Percentiles rank a stretch among this genome's conserved stretches.
These are phyloP conservation scores for Campoletis sonorensis DNA, from an alignment of 1,140 invertebrate genomes.

Conservation along the genomic window DNA sequence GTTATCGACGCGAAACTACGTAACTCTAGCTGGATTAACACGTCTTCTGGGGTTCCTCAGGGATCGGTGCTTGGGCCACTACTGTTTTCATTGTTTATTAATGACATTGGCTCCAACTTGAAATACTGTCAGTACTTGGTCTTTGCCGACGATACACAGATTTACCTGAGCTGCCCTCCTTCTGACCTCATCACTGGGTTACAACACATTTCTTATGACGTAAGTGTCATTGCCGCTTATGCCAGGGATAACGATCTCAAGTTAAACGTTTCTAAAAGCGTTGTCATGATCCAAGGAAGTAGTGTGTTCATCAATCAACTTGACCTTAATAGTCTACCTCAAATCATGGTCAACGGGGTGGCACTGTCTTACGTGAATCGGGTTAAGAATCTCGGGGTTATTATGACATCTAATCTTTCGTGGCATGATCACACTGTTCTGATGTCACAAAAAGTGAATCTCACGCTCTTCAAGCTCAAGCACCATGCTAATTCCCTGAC, in stretches of 20 bases:
- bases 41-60: conserved; percentile 11
- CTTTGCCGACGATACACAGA: conserved; percentile 32
- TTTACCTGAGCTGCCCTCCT: conserved; percentile 12
- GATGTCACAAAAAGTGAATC: too few relatives aligned
- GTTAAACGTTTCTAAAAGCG: conserved; percentile 13
- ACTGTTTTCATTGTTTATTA: conserved; percentile 28
- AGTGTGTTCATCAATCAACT: background rate
- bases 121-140: background rate
- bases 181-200: background rate
- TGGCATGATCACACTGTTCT: too few relatives aligned
- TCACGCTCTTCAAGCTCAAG: too few relatives aligned
- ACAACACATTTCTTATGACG: background rate
- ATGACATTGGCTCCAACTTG: background rate
- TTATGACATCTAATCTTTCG: too few relatives aligned
- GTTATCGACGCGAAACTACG: background rate
- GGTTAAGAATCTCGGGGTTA: too few relatives aligned
- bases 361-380: too few relatives aligned
- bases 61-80: conserved; percentile 25
- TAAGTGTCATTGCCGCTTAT: background rate
- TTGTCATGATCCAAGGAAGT: conserved; percentile 3
- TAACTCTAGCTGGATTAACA: background rate
- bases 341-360: too few relatives aligned
- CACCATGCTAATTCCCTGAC: too few relatives aligned
- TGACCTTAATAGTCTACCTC: too few relatives aligned
- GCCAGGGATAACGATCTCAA: conserved; percentile 5